These are phyloP conservation scores for Microchirus variegatus DNA, from an alignment of 2,797 vertebrate species.

Conservation along the genomic window DNA sequence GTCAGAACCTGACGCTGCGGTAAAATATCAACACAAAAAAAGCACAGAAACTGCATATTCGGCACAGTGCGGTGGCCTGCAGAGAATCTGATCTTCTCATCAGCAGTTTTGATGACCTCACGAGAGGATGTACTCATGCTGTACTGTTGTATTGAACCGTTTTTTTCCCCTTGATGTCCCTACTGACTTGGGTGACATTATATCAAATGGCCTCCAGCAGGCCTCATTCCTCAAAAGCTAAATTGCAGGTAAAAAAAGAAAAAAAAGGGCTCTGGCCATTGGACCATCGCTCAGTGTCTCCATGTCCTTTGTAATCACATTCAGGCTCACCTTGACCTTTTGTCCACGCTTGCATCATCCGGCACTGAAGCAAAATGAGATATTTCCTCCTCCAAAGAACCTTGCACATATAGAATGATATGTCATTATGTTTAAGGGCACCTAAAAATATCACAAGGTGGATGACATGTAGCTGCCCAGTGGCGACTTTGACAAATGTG, in stretches of 20 bases:
- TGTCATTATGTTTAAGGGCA: constrained; percentile 49
- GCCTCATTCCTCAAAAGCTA: constrained; percentile 25
- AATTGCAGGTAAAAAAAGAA: too few species aligned
- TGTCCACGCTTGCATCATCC: constrained; percentile 5
- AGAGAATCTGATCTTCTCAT: constrained; percentile 35
- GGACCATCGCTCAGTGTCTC: constrained; percentile 42
- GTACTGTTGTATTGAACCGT: neutral
- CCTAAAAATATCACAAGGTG: constrained; percentile 41
- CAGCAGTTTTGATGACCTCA: constrained; percentile 51
- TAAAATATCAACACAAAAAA: constrained; percentile 29
- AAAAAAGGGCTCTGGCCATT: constrained; percentile 2
- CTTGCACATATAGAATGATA: constrained; percentile 40
- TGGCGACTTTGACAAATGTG: constrained; percentile 55
- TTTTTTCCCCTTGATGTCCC: neutral
- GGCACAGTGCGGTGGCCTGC: constrained; percentile 38
- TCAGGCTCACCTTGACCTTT: constrained; percentile 38
- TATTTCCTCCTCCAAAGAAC: constrained; percentile 25
- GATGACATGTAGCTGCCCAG: constrained; percentile 16
- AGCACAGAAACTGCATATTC: constrained; percentile 35
- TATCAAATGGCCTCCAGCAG: constrained; percentile 19
- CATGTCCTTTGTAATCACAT: constrained; percentile 34
- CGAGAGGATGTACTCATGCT: too few species aligned
- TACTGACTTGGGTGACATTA: constrained; percentile 27
- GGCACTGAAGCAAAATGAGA: constrained; percentile 32
- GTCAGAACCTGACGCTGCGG: constrained; percentile 36